Conservation (phyloP, 2,797 vertebrate species). For the Parotocinclus haroldoi region DNA sequence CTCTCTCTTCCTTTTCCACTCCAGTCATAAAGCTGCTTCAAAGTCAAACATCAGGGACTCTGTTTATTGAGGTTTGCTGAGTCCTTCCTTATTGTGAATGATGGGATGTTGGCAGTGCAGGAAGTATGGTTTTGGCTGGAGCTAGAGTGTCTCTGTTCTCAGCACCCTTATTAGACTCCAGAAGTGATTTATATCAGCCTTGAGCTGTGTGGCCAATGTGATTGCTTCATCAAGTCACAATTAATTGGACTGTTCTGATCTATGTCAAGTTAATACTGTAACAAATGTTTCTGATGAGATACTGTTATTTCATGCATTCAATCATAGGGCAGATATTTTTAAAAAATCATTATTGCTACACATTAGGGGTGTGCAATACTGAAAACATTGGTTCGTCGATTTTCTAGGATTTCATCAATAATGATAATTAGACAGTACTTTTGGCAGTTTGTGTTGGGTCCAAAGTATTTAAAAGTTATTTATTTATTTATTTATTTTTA, state of each 20-base stretch:
- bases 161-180: slow-evolving; percentile 33
- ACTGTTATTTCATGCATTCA: neutral
- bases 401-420: too few species aligned
- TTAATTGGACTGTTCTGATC: slow-evolving; percentile 30
- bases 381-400: too few species aligned
- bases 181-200: slow-evolving; percentile 26
- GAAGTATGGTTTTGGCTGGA: slow-evolving; percentile 15
- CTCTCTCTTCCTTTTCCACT: neutral
- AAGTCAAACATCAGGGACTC: slow-evolving; percentile 18
- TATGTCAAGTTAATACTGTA: slow-evolving; percentile 18
- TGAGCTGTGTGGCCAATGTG: neutral
- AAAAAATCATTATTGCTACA: too few species aligned
- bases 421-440: too few species aligned
- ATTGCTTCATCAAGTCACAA: slow-evolving; percentile 23
- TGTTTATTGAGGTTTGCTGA: slow-evolving; percentile 10
- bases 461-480: too few species aligned
- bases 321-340: too few species aligned
- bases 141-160: slow-evolving; percentile 14
- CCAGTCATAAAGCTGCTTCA: slow-evolving; percentile 23
- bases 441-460: too few species aligned
- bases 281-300: slow-evolving; percentile 2
- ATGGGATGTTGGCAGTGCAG: slow-evolving; percentile 15
- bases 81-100: neutral
- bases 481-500: too few species aligned
- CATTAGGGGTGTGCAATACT: too few species aligned